Evolutionary conservation across 2,797 vertebrate species (phyloP), one percentile per base, ranked within the genome.

Genomic region (Cyprinodon diabolis): DNA sequence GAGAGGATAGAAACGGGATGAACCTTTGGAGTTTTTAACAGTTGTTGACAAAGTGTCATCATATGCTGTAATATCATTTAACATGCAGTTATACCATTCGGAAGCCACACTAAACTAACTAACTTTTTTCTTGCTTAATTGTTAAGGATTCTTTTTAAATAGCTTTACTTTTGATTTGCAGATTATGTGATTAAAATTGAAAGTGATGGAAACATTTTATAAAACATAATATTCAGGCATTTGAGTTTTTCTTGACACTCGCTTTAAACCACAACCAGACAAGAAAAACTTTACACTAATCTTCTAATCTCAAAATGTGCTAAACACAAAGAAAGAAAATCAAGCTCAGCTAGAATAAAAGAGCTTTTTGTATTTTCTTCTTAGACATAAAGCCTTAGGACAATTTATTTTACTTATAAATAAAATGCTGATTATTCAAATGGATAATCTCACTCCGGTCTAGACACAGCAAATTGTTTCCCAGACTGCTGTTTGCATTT

Each of bases 401-500:
- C 76, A 71, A 37, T 66, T 12, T 76, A 69, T 65, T 67, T 84
- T 82, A 52, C 73, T 71, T 52, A 37, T 75, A 87, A 71, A 82
- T 71, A 25, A 79, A 80, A 79, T 72, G 40, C 54, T 71, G 75
- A 76, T 74, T 0, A 83, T 81, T 87, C 17, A 70, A 80, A 78
- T 30, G 6, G 10, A 45, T 71, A 73, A 47, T 66, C 52, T 56
- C 54, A 67, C 49, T 63, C 78, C 43, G 37, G 71, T 48, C 66
- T 66, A 69, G 55, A 74, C 54, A 9, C 48, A 67, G 71, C 15
- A 45, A 69, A 71, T 60, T 78, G 70, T 78, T 86, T 91, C 82
- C 78, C 89, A 89, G 86, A 80, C 80, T 30, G 17, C 66, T 14
- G 66, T 79, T 70, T 86, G 60, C 66, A 40, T 87, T 78, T 30